These are phyloP conservation scores for Dysdera silvatica DNA, from an alignment of 1,140 invertebrate genomes.

Conservation along the genomic window DNA sequence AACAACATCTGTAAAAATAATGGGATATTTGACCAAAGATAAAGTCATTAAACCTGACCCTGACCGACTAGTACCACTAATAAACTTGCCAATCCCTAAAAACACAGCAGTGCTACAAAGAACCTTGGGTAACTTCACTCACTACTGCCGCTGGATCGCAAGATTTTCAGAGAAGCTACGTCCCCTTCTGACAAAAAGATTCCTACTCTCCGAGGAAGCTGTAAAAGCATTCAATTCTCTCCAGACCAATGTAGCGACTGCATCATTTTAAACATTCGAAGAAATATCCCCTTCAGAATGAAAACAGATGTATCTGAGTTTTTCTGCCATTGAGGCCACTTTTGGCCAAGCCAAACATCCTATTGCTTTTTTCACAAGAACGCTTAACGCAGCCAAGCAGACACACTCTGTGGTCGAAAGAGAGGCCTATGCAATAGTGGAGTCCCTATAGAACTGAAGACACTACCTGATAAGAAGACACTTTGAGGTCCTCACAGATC, in stretches of 20 bases:
- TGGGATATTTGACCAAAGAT: constrained; percentile 17
- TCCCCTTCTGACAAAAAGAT: neutral
- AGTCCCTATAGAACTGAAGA: neutral
- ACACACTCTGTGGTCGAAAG: neutral
- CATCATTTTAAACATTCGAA: neutral
- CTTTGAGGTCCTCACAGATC: constrained; percentile 5
- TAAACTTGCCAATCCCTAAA: neutral
- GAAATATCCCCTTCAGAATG: neutral
- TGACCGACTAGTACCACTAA: neutral
- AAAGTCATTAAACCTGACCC: constrained; percentile 18
- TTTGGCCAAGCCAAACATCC: neutral
- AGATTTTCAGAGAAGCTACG: neutral
- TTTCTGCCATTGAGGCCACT: neutral
- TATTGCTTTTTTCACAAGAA: neutral
- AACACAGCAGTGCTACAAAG: constrained; percentile 1
- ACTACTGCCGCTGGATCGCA: neutral
- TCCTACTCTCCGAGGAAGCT: neutral
- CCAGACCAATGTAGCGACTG: neutral
- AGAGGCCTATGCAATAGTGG: neutral
- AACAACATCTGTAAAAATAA: constrained; percentile 11
- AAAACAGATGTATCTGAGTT: constrained; percentile 13
- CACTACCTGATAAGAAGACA: neutral
- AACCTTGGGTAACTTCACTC: constrained; percentile 7
- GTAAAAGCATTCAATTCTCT: neutral
- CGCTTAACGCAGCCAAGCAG: neutral